A percentile compares a stretch with the other conserved stretches of the same genome.
Evolutionary conservation across 2,797 vertebrate species (phyloP).

Genomic region (Florisuga fusca): DNA sequence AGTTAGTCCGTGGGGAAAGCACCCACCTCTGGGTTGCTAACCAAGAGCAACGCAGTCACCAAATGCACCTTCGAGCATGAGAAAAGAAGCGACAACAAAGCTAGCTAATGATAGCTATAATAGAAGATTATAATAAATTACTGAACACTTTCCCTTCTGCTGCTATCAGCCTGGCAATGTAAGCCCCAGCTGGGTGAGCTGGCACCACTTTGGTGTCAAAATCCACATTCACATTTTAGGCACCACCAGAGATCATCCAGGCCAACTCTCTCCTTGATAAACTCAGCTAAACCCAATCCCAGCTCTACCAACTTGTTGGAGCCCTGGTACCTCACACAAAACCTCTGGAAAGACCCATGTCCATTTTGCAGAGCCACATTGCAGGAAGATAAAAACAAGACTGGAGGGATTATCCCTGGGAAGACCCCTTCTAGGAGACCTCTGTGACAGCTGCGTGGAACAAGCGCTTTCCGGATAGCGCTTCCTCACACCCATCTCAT

Average conservation of each 20-base stretch:
- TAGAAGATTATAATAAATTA: neutral
- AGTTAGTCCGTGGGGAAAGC: neutral
- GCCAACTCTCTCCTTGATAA: neutral
- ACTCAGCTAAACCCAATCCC: neutral
- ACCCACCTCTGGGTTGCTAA: fast-evolving
- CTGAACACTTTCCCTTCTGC: neutral
- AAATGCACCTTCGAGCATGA: neutral
- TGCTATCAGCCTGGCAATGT: neutral
- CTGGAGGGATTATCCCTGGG: neutral
- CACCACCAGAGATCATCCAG: neutral
- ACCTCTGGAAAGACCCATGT: neutral
- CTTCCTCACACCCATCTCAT: neutral
- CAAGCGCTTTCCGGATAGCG: neutral
- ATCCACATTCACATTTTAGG: neutral
- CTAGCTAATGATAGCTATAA: neutral
- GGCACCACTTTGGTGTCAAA: neutral
- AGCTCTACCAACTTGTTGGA: neutral
- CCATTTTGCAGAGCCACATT: neutral
- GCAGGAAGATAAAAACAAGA: neutral
- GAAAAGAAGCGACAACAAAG: neutral
- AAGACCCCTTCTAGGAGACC: conserved; percentile 1
- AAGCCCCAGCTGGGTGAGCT: neutral
- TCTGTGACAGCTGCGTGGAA: neutral
- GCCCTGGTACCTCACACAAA: neutral
- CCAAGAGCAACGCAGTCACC: fast-evolving